phyloP scores from a whole-genome alignment of 1,140 invertebrate genomes.

The Carposina sasakii region DNA sequence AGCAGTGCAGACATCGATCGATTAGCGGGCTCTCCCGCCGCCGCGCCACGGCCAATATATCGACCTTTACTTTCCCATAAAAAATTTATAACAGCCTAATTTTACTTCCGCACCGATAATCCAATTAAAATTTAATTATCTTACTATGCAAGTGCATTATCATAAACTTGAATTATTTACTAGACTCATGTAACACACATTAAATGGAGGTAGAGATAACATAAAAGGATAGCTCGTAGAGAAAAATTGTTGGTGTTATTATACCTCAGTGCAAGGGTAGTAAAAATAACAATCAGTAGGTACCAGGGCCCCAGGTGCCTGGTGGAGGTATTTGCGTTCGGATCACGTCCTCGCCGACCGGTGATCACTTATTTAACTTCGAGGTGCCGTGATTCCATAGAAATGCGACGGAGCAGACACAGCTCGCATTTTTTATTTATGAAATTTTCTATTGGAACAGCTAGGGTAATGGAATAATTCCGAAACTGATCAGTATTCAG shows the following conservation, averaged over 20 bases:
- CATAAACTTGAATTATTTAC: no score
- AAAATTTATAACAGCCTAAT: constrained; percentile 51
- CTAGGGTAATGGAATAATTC: constrained; percentile 61
- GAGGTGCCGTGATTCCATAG: constrained; percentile 59
- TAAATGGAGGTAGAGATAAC: no score
- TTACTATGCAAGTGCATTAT: no score
- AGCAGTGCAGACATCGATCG: constrained; percentile 63
- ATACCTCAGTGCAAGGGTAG: no score
- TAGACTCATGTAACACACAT: no score
- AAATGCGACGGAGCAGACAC: constrained; percentile 53
- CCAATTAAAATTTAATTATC: no score
- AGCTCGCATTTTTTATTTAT: constrained; percentile 62
- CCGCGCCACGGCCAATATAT: constrained; percentile 52
- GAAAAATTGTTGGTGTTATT: no score
- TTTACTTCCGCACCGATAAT: no score
- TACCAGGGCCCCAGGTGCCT: constrained; percentile 27
- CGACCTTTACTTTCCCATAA: constrained; percentile 53
- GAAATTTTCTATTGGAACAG: constrained; percentile 50
- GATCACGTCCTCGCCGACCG: constrained; percentile 49
- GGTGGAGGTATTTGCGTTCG: constrained; percentile 31
- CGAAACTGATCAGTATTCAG: constrained; percentile 53
- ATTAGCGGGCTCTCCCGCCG: constrained; percentile 53
- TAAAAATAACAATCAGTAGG: no score
- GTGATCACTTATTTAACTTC: constrained; percentile 69
- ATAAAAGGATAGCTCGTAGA: no score